These are phyloP conservation scores for Dendroctonus valens DNA, from an alignment of 1,140 invertebrate species.

Conservation along the genomic window DNA sequence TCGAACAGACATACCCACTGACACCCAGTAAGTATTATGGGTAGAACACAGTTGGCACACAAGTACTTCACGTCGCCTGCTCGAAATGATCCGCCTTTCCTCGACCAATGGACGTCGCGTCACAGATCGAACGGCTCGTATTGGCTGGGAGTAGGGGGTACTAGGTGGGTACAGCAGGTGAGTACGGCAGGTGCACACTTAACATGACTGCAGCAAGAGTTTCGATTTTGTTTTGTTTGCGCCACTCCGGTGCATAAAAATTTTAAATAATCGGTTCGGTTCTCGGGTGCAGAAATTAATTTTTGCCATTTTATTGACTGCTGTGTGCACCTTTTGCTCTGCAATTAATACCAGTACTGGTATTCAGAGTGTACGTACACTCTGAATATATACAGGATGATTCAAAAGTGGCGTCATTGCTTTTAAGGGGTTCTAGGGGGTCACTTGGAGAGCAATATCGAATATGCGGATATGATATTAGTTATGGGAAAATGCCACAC, in stretches of 20 bases:
- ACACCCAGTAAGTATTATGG: conserved; percentile 15
- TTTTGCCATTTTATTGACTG: conserved; percentile 19
- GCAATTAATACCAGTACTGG: conserved; percentile 12
- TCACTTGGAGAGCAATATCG: too few species aligned
- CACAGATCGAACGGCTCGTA: neutral
- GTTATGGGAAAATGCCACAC: too few species aligned
- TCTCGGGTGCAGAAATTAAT: conserved; percentile 15
- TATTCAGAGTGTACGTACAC: too few species aligned
- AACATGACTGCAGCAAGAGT: conserved; percentile 10
- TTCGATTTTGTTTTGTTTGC: conserved; percentile 27
- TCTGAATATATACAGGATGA: too few species aligned
- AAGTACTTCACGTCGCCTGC: conserved; percentile 7
- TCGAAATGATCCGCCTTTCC: conserved; percentile 1
- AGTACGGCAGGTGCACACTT: conserved; percentile 23
- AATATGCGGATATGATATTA: too few species aligned
- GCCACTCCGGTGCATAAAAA: conserved; percentile 9
- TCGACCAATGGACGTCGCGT: conserved; percentile 1
- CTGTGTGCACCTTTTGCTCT: conserved; percentile 13
- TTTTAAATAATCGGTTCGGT: conserved; percentile 18
- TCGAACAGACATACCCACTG: conserved; percentile 12
- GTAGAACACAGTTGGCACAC: conserved; percentile 11
- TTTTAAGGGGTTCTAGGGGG: too few species aligned
- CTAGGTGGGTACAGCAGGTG: conserved; percentile 21
- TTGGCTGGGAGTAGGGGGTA: conserved; percentile 8
- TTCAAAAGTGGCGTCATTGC: too few species aligned